phyloP scores from a whole-genome alignment of 2,797 vertebrate species.

The Cirrhinus mrigala region DNA sequence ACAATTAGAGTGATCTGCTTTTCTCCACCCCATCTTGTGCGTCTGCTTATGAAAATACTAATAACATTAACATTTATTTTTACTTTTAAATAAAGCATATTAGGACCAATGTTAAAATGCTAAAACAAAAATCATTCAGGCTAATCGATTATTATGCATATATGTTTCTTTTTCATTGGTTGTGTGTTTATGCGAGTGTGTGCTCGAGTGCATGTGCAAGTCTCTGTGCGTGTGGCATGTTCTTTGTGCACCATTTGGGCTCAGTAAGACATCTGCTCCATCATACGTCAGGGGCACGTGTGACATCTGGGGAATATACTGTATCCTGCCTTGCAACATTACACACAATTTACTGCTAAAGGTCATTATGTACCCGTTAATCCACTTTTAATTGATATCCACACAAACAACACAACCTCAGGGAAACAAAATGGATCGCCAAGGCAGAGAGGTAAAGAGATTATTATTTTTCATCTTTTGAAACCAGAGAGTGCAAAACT shows the following conservation, averaged over 20 bases:
- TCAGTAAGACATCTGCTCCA: conserved; percentile 87
- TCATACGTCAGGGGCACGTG: conserved; percentile 87
- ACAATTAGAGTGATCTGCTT: conserved; percentile 83
- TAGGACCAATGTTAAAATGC: background rate
- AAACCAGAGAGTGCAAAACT: conserved; percentile 67
- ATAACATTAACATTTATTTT: conserved; percentile 52
- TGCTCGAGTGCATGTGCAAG: conserved; percentile 67
- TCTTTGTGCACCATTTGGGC: conserved; percentile 84
- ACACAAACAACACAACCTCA: conserved; percentile 86
- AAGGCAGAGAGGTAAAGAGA: conserved; percentile 78
- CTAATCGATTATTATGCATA: conserved; percentile 52
- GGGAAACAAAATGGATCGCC: conserved; percentile 82
- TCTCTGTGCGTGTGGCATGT: conserved; percentile 59
- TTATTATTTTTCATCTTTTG: conserved; percentile 74
- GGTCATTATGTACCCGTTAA: conserved; percentile 90
- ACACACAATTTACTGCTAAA: conserved; percentile 91
- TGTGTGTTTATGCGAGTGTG: conserved; percentile 46
- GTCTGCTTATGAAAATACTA: conserved; percentile 73
- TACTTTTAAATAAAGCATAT: conserved; percentile 3
- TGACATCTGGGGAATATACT: conserved; percentile 90
- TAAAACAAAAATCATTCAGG: conserved; percentile 42
- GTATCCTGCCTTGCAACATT: conserved; percentile 90
- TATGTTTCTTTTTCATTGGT: conserved; percentile 2
- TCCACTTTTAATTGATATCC: conserved; percentile 90
- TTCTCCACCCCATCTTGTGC: conserved; percentile 61